These are phyloP conservation scores for Labrus mixtus DNA, from an alignment of 2,113 vertebrate species.

Conservation along the genomic window DNA sequence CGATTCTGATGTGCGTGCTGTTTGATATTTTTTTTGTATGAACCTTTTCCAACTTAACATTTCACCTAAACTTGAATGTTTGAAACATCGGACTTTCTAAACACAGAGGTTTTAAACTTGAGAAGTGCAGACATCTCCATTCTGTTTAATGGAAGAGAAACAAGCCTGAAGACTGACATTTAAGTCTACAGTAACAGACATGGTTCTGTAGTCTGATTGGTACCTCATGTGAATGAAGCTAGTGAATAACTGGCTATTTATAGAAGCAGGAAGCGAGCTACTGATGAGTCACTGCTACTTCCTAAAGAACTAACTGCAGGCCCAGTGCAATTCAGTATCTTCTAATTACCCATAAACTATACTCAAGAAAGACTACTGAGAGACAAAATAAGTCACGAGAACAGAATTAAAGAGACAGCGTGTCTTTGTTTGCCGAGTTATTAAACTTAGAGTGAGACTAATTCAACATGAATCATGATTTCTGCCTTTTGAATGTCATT, in stretches of 20 bases:
- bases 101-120: background rate
- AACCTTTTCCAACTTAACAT: slow-evolving; percentile 3
- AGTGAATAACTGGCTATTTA: slow-evolving; percentile 65
- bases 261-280: slow-evolving; percentile 66
- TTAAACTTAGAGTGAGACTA: background rate
- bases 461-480: slow-evolving; percentile 33
- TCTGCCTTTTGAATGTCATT: background rate
- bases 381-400: slow-evolving; percentile 12
- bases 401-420: background rate
- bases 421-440: background rate
- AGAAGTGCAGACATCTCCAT: background rate
- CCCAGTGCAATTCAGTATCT: slow-evolving; percentile 30
- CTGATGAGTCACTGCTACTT: slow-evolving; percentile 74
- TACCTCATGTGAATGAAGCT: slow-evolving; percentile 37
- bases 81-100: background rate
- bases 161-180: slow-evolving; percentile 3
- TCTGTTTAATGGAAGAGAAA: background rate
- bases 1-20: too few relatives aligned
- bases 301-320: slow-evolving; percentile 55
- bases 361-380: background rate
- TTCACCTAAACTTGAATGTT: background rate
- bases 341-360: slow-evolving; percentile 48
- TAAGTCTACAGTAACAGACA: slow-evolving; percentile 26
- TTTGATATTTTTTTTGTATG: too few relatives aligned
- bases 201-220: slow-evolving; percentile 32